Base-by-base conservation (phyloP, 1,140 invertebrate genomes). In the Heliconius eleuchia region DNA sequence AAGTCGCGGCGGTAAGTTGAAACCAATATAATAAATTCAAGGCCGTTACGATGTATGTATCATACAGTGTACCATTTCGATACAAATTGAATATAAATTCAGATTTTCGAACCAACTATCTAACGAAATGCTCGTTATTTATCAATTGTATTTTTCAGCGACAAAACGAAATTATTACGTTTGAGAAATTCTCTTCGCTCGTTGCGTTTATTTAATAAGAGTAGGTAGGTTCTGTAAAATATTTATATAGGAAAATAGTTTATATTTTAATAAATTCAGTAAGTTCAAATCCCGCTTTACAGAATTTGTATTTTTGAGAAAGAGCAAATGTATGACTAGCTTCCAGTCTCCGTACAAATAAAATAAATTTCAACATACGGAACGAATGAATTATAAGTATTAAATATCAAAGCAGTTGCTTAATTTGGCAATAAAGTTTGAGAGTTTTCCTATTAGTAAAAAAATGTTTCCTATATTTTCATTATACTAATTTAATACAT, bases 1-100 rank as follows among this genome's bases (percentile, higher is more conserved):
- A 76, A 73, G 34, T 73, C 66, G 73, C 74, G 57, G 34, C 72
- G 39, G 79, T 76, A 80, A 80, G 42, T 76, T 72, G 74, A 80
- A 66, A 73, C 74, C 71, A 80, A 80, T 80, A 80, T 80, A 73
- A 80, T 80, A 80, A 73, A 80, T 76, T 73, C 79, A 80, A 80
- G 79, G 79, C 71, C 42, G 42, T 18, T 60, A 60, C 60, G 73
- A 66, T 50, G 57, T 71, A 37, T 39, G 46, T 76, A 71, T 73
- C 52, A 46, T 52, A 73, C 19, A 37, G 30, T 74, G 60, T 80
- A 77, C 23, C n/a, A 55, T 80, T 80, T 80, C 76, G 39, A 80
- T 39, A 80, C 71, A 73, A 80, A 73, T 76, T 73, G 74, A 60
- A 80, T 75, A 79, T 55, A 9, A 39, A 55, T 70, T 70, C 50